phyloP scores from a whole-genome alignment of 2,888 invertebrate species.

The Prenolepis imparis region DNA sequence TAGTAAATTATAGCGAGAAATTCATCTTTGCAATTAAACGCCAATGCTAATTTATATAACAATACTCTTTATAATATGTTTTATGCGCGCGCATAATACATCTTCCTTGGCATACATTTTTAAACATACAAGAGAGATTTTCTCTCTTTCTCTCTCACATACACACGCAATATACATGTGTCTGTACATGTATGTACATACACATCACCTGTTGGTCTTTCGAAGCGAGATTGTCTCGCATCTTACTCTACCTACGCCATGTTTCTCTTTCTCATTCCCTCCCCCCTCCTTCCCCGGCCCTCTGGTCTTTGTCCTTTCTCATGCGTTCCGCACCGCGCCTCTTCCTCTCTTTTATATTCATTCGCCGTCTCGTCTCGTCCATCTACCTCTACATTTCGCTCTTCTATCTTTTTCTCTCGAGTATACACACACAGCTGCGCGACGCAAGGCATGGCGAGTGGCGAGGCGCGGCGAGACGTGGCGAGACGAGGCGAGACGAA shows the following conservation, averaged over 20 bases:
- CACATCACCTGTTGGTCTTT: slow-evolving; percentile 54
- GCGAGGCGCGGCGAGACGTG: background rate
- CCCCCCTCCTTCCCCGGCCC: background rate
- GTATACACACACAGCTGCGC: slow-evolving; percentile 26
- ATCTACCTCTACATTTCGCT: slow-evolving; percentile 43
- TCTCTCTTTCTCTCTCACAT: background rate
- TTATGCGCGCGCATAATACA: background rate
- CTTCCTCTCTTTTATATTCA: slow-evolving; percentile 59
- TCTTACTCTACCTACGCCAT: background rate
- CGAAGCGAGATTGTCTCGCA: slow-evolving; percentile 21
- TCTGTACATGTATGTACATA: too few relatives aligned
- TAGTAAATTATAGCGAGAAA: background rate
- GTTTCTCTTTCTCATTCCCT: slow-evolving; percentile 18
- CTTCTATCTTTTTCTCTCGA: slow-evolving; percentile 56
- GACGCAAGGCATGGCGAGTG: too few relatives aligned
- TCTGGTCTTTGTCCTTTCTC: slow-evolving; percentile 14
- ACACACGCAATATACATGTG: background rate
- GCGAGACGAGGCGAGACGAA: background rate
- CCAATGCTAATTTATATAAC: background rate
- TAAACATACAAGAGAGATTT: too few relatives aligned
- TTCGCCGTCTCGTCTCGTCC: slow-evolving; percentile 43
- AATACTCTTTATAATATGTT: slow-evolving; percentile 4
- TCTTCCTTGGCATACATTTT: slow-evolving; percentile 15
- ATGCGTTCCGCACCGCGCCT: slow-evolving; percentile 38
- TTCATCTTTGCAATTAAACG: background rate